A percentile compares a stretch with the other conserved stretches of the same genome.
phyloP scores from a whole-genome alignment of 1,140 invertebrate genomes.

The Chymomyza costata region DNA sequence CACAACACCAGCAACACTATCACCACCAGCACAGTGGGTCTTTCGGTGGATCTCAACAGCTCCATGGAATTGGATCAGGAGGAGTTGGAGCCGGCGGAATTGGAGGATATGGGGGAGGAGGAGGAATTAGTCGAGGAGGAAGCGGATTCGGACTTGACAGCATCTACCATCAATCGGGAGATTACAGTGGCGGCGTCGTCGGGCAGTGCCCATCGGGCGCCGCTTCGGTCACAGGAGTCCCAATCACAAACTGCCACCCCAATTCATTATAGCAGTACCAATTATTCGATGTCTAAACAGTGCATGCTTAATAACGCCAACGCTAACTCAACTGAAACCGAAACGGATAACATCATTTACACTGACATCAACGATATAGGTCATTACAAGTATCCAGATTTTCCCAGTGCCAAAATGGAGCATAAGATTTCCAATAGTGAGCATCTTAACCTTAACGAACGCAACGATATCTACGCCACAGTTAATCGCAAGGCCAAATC shows the following conservation, averaged over 20 bases:
- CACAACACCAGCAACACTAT: constrained; percentile 49
- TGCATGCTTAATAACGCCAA: constrained; percentile 73
- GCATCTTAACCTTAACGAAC: constrained; percentile 65
- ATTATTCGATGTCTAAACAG: constrained; percentile 76
- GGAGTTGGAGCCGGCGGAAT: constrained; percentile 49
- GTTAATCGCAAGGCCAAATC: constrained; percentile 74
- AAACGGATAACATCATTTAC: constrained; percentile 75
- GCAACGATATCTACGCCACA: constrained; percentile 73
- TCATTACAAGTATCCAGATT: constrained; percentile 68
- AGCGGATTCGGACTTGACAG: constrained; percentile 75
- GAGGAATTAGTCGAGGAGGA: constrained; percentile 74
- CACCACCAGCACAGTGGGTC: constrained; percentile 58
- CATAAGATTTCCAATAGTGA: constrained; percentile 70
- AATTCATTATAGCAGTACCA: constrained; percentile 76
- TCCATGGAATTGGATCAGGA: constrained; percentile 74
- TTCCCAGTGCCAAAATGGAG: constrained; percentile 51
- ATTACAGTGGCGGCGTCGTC: constrained; percentile 65
- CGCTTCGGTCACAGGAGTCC: constrained; percentile 73
- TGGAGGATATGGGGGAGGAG: constrained; percentile 65
- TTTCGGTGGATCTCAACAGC: constrained; percentile 75
- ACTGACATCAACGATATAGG: constrained; percentile 73
- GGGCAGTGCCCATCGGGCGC: constrained; percentile 68
- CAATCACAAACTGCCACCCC: constrained; percentile 74
- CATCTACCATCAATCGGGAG: constrained; percentile 75
- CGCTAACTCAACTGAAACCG: constrained; percentile 72